Evolutionary conservation across 1,140 invertebrate species (phyloP).

Genomic region (Chironomus striatipennis): DNA sequence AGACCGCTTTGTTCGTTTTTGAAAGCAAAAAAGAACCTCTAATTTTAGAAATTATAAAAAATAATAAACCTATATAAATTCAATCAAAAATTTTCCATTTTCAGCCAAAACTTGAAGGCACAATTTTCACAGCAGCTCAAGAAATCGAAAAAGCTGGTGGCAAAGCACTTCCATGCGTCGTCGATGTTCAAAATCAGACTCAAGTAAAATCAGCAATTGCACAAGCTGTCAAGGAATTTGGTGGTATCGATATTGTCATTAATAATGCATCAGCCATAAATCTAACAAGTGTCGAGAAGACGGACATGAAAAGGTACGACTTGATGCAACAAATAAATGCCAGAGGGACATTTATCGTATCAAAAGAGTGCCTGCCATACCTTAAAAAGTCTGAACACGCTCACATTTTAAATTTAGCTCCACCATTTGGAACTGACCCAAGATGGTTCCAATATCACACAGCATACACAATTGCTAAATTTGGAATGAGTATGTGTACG

Average conservation of each 20-base stretch:
- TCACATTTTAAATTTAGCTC: slow-evolving; percentile 93
- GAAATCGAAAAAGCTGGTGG: slow-evolving; percentile 92
- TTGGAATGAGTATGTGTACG: slow-evolving; percentile 98
- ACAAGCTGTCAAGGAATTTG: slow-evolving; percentile 82
- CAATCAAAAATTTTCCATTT: too few species aligned
- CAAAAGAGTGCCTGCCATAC: slow-evolving; percentile 86
- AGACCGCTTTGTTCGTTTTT: too few species aligned
- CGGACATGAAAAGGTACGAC: slow-evolving; percentile 94
- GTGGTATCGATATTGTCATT: slow-evolving; percentile 89
- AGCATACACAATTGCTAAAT: slow-evolving; percentile 97
- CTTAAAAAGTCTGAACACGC: slow-evolving; percentile 82
- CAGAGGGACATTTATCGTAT: slow-evolving; percentile 87
- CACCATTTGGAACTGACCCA: slow-evolving; percentile 83
- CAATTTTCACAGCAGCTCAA: slow-evolving; percentile 92
- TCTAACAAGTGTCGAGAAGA: slow-evolving; percentile 73
- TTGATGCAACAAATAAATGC: slow-evolving; percentile 89
- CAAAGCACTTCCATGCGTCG: slow-evolving; percentile 82
- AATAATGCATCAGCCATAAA: slow-evolving; percentile 99
- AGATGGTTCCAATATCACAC: slow-evolving; percentile 90
- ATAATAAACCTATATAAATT: too few species aligned
- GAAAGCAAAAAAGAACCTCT: too few species aligned
- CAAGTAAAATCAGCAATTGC: slow-evolving; percentile 77
- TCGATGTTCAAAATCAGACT: slow-evolving; percentile 85
- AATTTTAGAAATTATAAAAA: too few species aligned
- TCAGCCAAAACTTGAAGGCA: slow-evolving; percentile 88